A percentile compares a stretch with the other conserved stretches of the same genome.
These are phyloP conservation scores for Dermochelys coriacea DNA, from an alignment of 2,797 vertebrate genomes.

Conservation along the genomic window DNA sequence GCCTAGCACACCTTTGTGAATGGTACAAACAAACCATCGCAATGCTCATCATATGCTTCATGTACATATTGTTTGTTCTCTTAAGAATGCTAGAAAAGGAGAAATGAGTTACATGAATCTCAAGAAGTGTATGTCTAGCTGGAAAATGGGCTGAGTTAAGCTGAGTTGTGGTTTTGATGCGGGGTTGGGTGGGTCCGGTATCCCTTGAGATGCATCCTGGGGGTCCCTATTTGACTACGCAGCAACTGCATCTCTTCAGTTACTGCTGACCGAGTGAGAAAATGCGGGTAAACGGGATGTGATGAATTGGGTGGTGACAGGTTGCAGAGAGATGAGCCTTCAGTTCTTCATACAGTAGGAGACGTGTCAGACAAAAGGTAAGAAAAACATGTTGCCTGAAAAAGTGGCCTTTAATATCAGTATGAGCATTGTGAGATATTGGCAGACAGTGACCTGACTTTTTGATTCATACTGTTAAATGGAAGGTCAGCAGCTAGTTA, in stretches of 20 bases:
- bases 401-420: background rate
- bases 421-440: background rate
- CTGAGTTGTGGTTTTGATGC: background rate
- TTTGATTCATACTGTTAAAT: background rate
- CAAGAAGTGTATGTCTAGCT: background rate
- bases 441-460: background rate
- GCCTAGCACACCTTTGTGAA: rapidly evolving
- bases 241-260: background rate
- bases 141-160: background rate
- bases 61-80: background rate
- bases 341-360: background rate
- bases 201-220: background rate
- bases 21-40: background rate
- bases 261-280: background rate
- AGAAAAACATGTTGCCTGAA: background rate
- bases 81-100: background rate
- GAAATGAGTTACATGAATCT: background rate
- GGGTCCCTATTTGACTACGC: background rate
- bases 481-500: background rate
- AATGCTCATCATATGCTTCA: background rate
- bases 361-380: background rate
- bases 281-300: rapidly evolving
- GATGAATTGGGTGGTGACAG: background rate
- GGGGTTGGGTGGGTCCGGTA: background rate
- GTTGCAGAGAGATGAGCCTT: background rate